A percentile compares a stretch with the other conserved stretches of the same genome.
Evolutionary conservation across 1,140 invertebrate species (phyloP).

Genomic region (Drosophila navojoa): DNA sequence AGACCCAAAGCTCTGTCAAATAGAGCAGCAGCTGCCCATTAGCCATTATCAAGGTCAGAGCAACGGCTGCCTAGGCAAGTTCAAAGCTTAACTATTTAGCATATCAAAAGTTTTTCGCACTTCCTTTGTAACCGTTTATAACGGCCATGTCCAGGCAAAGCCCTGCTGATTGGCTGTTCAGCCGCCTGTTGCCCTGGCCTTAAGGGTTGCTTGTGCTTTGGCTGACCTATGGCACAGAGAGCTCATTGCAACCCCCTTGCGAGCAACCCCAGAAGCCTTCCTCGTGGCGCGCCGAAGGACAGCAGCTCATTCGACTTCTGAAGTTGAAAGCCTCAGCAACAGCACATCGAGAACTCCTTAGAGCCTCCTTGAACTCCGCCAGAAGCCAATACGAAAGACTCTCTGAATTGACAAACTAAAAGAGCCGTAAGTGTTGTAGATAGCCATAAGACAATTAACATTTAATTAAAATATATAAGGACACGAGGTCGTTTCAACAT

Average conservation of each 20-base stretch:
- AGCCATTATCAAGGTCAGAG: conserved; percentile 43
- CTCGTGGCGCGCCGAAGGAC: conserved; percentile 24
- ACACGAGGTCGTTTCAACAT: conserved; percentile 53
- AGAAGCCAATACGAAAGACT: not conserved
- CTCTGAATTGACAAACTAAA: not conserved
- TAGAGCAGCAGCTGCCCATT: conserved; percentile 35
- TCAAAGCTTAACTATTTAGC: conserved; percentile 48
- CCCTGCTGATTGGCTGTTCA: conserved; percentile 54
- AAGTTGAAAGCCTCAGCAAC: conserved; percentile 70
- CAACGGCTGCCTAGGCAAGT: conserved; percentile 51
- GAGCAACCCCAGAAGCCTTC: conserved; percentile 54
- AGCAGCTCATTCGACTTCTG: conserved; percentile 69
- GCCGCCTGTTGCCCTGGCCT: not conserved
- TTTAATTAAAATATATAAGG: conserved; percentile 34
- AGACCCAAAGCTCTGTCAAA: conserved; percentile 7
- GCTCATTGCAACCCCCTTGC: conserved; percentile 38
- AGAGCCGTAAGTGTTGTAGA: conserved; percentile 53
- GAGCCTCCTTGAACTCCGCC: not conserved
- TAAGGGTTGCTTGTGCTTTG: conserved; percentile 37
- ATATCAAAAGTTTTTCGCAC: conserved; percentile 36
- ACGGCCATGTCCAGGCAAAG: conserved; percentile 37
- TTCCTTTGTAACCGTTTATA: conserved; percentile 47
- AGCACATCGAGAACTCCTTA: conserved; percentile 10
- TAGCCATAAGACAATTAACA: conserved; percentile 66
- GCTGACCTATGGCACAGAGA: conserved; percentile 55